These are phyloP conservation scores for Octodon degus DNA, from an alignment of 2,113 vertebrate species.

Conservation along the genomic window DNA sequence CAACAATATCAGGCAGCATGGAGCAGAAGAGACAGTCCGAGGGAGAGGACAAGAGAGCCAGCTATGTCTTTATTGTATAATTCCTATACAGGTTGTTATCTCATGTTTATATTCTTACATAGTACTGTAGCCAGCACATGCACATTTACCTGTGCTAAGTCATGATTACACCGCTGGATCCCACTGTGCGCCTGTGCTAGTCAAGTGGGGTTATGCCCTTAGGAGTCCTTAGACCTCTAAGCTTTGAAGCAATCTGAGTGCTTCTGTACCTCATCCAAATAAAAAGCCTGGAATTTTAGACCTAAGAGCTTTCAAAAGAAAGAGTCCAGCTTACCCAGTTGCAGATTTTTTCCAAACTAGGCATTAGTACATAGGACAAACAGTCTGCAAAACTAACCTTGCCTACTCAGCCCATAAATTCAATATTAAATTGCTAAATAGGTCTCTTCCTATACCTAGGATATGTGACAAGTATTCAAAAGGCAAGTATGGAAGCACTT, in stretches of 20 bases:
- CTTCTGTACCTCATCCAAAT: not conserved
- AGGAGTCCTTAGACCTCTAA: not conserved
- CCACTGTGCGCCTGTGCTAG: not conserved
- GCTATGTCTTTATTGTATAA: not conserved
- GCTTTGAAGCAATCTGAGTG: not conserved
- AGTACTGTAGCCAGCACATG: not conserved
- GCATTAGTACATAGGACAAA: not conserved
- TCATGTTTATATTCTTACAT: not conserved
- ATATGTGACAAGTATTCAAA: not conserved
- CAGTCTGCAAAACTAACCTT: not conserved
- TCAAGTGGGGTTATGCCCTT: not conserved
- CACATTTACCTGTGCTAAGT: not conserved
- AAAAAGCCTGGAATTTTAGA: not conserved
- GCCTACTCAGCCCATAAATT: not conserved
- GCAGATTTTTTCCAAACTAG: not conserved
- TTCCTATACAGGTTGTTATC: not conserved
- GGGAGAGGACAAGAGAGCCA: not conserved
- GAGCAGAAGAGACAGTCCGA: not conserved
- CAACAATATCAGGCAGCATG: not conserved
- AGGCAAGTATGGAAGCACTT: constrained; percentile 6
- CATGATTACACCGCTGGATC: not conserved
- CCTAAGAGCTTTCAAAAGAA: not conserved
- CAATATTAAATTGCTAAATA: not conserved
- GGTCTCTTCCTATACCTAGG: not conserved
- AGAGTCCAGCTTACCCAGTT: not conserved